Conservation (phyloP, 2,113 vertebrate genomes). For the Rhinoderma darwinii region DNA sequence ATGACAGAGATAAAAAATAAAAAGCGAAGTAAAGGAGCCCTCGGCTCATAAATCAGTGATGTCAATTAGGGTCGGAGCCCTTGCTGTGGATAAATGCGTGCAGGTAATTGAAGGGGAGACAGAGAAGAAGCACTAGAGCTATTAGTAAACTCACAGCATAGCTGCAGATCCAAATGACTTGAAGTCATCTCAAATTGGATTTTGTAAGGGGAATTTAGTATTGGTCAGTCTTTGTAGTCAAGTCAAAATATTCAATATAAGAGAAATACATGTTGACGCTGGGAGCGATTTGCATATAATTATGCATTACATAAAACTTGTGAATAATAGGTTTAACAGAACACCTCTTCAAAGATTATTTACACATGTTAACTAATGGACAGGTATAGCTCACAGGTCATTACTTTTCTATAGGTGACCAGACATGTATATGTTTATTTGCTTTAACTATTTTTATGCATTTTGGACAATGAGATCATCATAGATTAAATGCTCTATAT, state of each 20-base stretch:
- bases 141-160: constrained; percentile 25
- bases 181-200: constrained; percentile 18
- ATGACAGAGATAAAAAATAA: background rate
- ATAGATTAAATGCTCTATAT: too few relatives aligned
- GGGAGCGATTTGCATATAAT: background rate
- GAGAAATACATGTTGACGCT: background rate
- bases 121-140: constrained; percentile 37
- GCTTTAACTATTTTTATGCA: too few relatives aligned
- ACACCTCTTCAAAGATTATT: background rate
- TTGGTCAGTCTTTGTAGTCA: background rate
- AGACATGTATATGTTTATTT: too few relatives aligned
- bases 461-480: too few relatives aligned
- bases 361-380: background rate
- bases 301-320: background rate
- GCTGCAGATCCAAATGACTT: constrained; percentile 19
- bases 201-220: constrained; percentile 16
- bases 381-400: background rate
- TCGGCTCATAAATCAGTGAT: constrained; percentile 70
- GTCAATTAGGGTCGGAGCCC: constrained; percentile 70
- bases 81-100: constrained; percentile 37
- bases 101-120: constrained; percentile 29
- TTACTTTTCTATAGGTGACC: background rate
- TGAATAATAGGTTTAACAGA: background rate
- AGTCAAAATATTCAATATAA: background rate
- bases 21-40: constrained; percentile 43